These are phyloP conservation scores for Pachyseris speciosa DNA, from an alignment of 64 coral and sea anemone genomes.

Conservation along the genomic window DNA sequence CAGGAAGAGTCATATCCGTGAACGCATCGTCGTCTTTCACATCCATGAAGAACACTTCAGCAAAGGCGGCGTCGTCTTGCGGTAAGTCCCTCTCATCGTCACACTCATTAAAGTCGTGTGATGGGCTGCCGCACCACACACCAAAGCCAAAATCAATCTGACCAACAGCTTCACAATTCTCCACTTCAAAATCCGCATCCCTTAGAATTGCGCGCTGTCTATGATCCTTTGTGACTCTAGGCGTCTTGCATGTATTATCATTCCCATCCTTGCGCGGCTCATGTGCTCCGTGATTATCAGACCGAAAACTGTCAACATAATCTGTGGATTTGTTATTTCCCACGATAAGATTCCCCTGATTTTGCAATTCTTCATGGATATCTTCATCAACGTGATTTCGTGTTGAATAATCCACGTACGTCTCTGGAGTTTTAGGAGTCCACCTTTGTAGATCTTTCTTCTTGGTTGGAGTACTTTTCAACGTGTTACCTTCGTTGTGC, in stretches of 20 bases:
- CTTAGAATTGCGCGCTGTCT: background rate
- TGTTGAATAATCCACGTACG: background rate
- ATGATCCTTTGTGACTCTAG: background rate
- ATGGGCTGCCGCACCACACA: constrained; percentile 9
- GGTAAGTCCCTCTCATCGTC: constrained; percentile 10
- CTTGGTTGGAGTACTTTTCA: background rate
- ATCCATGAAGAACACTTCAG: constrained; percentile 33
- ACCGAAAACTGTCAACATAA: too few relatives aligned
- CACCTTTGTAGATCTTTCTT: background rate
- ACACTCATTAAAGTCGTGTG: background rate
- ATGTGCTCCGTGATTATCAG: background rate
- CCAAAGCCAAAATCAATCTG: constrained; percentile 12
- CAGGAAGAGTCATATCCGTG: background rate
- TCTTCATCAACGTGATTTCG: background rate
- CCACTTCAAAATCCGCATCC: background rate
- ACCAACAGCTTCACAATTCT: background rate
- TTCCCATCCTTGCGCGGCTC: background rate
- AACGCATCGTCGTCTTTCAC: constrained; percentile 48
- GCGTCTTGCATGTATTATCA: background rate
- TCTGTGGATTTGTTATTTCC: background rate
- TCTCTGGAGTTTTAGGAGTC: background rate
- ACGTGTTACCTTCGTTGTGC: background rate
- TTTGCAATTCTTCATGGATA: background rate
- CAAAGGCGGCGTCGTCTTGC: background rate
- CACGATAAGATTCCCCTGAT: background rate